A percentile compares a stretch with the other conserved stretches of the same genome.
These are phyloP conservation scores for Dusona sp. DNA, from an alignment of 2,888 invertebrate genomes.

Conservation along the genomic window DNA sequence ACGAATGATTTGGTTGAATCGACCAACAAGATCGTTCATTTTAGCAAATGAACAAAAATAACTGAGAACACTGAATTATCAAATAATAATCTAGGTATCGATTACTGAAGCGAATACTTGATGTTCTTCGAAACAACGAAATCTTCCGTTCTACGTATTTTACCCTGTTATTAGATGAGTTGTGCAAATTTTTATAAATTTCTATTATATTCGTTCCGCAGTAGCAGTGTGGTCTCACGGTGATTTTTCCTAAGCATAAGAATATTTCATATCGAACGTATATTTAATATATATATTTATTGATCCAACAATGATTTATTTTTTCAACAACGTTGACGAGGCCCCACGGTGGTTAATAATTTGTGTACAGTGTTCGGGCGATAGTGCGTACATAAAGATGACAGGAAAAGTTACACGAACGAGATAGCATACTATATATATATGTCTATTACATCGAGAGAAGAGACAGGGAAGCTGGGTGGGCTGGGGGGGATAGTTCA, in stretches of 20 bases:
- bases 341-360: conserved; percentile 40
- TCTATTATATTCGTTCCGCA: no score
- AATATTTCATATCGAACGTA: no score
- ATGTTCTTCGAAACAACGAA: neutral
- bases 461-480: conserved; percentile 20
- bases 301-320: neutral
- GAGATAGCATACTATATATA: neutral
- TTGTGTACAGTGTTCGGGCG: conserved; percentile 23
- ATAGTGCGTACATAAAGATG: conserved; percentile 2
- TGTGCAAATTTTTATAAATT: no score
- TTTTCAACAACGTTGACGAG: neutral
- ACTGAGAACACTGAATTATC: neutral
- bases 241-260: no score
- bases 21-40: neutral
- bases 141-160: neutral
- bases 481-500: conserved; percentile 53
- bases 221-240: no score
- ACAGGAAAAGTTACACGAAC: conserved; percentile 57
- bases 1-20: neutral
- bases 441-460: conserved; percentile 43
- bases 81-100: neutral
- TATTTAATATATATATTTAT: no score
- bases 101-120: neutral
- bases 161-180: no score
- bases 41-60: neutral